phyloP scores from a whole-genome alignment of 2,113 vertebrate species.

The Pampusana beccarii region DNA sequence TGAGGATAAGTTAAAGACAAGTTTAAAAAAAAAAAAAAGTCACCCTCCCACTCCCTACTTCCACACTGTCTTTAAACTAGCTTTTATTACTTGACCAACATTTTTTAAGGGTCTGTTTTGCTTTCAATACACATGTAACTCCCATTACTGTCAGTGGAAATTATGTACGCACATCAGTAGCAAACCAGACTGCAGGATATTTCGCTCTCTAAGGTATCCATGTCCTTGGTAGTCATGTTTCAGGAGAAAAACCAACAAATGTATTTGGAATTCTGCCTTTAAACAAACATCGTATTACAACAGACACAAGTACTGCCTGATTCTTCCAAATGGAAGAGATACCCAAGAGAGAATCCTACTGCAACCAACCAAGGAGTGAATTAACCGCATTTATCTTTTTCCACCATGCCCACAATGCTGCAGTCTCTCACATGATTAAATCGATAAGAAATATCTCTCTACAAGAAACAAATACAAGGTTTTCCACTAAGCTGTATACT shows the following conservation, averaged over 20 bases:
- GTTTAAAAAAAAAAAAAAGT: not conserved
- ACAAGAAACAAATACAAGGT: not conserved
- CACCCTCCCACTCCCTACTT: not conserved
- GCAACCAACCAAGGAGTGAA: not conserved
- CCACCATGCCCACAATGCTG: not conserved
- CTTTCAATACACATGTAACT: constrained; percentile 54
- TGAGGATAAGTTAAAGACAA: not conserved
- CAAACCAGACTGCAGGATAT: constrained; percentile 50
- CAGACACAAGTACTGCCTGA: not conserved
- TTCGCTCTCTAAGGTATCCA: constrained; percentile 50
- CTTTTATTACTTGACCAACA: constrained; percentile 28
- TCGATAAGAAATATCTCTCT: not conserved
- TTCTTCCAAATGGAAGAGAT: not conserved
- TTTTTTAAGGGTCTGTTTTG: constrained; percentile 52
- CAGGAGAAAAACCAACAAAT: constrained; percentile 47
- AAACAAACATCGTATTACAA: constrained; percentile 27
- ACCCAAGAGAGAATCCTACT: not conserved
- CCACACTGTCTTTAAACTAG: not conserved
- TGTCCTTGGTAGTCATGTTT: constrained; percentile 44
- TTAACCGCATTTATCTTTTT: not conserved
- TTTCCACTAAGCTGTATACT: not conserved
- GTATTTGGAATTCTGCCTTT: constrained; percentile 57
- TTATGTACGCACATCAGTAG: constrained; percentile 57
- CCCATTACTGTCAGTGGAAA: constrained; percentile 61
- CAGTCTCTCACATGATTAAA: not conserved